These are phyloP conservation scores for Vannuccia rotundouncinata DNA, from an alignment of 2,888 invertebrate genomes.

Conservation along the genomic window DNA sequence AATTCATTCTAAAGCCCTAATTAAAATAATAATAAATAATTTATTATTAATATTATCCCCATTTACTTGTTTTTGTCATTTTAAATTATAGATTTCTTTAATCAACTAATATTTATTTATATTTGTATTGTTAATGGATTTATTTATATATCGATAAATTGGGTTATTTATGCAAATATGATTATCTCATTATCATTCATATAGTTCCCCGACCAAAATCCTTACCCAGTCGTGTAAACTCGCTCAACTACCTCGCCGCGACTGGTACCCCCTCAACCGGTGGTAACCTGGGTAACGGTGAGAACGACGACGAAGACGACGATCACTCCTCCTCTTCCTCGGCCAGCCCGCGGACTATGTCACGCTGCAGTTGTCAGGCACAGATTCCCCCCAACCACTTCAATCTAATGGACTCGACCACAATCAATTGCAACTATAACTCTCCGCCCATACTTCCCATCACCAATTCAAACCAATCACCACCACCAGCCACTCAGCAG, in stretches of 20 bases:
- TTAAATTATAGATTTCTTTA: too few relatives aligned
- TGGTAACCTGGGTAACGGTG: neutral
- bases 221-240: neutral
- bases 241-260: neutral
- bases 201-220: constrained; percentile 4
- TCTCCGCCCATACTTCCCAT: constrained; percentile 1
- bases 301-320: neutral
- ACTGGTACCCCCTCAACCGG: neutral
- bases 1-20: too few relatives aligned
- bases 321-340: neutral
- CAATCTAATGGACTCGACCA: neutral
- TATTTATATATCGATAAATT: too few relatives aligned
- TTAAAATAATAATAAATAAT: too few relatives aligned
- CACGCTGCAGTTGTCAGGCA: constrained; percentile 14
- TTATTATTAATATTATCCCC: too few relatives aligned
- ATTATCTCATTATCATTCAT: too few relatives aligned
- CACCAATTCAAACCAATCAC: neutral
- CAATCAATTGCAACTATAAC: constrained; percentile 1
- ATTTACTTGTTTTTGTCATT: too few relatives aligned
- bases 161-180: too few relatives aligned
- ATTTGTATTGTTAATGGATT: too few relatives aligned
- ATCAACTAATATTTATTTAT: too few relatives aligned
- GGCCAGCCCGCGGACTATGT: constrained; percentile 3
- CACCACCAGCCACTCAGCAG: too few relatives aligned
- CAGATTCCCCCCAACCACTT: neutral